Evolutionary conservation across 2,888 invertebrate species (phyloP).

Genomic region (Hecatera dysodea): DNA sequence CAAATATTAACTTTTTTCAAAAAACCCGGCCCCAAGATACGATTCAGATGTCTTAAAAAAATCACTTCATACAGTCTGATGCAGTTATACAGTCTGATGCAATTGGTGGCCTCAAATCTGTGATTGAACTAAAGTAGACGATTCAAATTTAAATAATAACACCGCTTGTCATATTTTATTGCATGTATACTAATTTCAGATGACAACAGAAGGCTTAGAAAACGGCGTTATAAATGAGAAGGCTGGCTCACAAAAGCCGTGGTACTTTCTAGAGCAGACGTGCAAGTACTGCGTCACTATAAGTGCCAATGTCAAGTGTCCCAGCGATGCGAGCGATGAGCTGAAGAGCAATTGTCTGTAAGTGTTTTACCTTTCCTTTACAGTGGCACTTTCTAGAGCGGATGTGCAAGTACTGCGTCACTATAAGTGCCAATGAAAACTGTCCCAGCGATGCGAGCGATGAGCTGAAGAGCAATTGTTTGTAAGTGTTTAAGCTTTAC

Average conservation of each 20-base stretch:
- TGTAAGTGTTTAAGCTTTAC: conserved; percentile 61
- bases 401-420: conserved; percentile 71
- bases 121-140: too few relatives aligned
- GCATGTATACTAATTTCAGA: conserved; percentile 54
- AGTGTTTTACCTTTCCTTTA: conserved; percentile 30
- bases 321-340: conserved; percentile 56
- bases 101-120: too few relatives aligned
- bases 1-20: too few relatives aligned
- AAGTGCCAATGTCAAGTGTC: conserved; percentile 62
- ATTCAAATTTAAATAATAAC: too few relatives aligned
- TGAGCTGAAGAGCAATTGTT: conserved; percentile 55
- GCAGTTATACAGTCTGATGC: too few relatives aligned
- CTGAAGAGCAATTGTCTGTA: conserved; percentile 67
- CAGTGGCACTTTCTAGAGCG: conserved; percentile 46
- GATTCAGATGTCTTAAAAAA: too few relatives aligned
- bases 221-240: conserved; percentile 70
- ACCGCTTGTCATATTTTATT: not conserved
- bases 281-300: conserved; percentile 73
- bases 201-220: conserved; percentile 69
- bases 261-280: conserved; percentile 70
- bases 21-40: too few relatives aligned
- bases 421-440: conserved; percentile 64
- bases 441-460: conserved; percentile 61
- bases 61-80: too few relatives aligned
- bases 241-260: conserved; percentile 63